Percentiles rank a stretch among this genome's conserved stretches.
These are phyloP conservation scores for Stomatorhinus walkeri DNA, from an alignment of 2,797 vertebrate genomes.

Conservation along the genomic window DNA sequence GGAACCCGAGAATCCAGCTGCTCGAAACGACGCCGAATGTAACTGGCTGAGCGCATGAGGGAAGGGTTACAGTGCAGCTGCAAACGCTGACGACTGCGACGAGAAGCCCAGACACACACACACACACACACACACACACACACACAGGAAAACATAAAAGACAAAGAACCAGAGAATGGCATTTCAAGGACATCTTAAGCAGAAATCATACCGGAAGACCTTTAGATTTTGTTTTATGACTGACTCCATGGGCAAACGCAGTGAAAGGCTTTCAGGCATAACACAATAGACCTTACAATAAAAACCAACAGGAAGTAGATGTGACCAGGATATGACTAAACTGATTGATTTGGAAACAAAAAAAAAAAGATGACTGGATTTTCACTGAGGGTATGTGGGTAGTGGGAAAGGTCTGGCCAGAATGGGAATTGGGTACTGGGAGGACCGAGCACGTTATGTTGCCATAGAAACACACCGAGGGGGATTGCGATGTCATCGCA, in stretches of 20 bases:
- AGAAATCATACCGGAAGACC: background rate
- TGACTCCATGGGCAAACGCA: background rate
- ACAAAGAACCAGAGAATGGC: background rate
- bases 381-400: background rate
- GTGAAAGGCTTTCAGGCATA: background rate
- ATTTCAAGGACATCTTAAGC: background rate
- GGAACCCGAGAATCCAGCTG: background rate
- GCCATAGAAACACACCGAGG: background rate
- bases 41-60: background rate
- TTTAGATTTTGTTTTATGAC: background rate
- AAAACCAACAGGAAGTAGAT: background rate
- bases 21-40: background rate
- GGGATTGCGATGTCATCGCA: background rate
- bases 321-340: background rate
- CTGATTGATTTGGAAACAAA: background rate
- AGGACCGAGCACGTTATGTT: background rate
- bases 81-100: background rate
- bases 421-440: background rate
- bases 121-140: background rate
- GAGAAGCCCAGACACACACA: background rate
- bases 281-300: background rate
- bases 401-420: background rate
- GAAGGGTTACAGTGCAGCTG: background rate
- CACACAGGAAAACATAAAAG: background rate
- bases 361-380: background rate